Evolutionary conservation across 1,140 invertebrate genomes (phyloP).

Genomic region (Micrasema minimum): DNA sequence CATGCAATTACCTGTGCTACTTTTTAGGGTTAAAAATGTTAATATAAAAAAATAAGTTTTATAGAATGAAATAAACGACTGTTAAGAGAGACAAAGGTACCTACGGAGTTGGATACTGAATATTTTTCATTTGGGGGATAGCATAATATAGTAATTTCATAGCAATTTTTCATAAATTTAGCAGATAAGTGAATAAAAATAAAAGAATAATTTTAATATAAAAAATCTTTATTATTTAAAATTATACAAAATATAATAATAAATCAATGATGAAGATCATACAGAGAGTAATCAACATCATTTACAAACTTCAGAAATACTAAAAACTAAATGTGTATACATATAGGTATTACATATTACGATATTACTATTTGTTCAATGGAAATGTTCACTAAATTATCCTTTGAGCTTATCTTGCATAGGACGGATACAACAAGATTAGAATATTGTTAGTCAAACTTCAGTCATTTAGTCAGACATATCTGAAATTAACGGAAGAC

Average conservation of each 20-base stretch:
- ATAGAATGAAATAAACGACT: no score
- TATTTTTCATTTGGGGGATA: no score
- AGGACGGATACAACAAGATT: conserved; percentile 27
- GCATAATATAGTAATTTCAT: no score
- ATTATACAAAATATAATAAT: conserved; percentile 30
- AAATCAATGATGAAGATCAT: conserved; percentile 7
- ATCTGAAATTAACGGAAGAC: no score
- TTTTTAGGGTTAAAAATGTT: no score
- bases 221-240: conserved; percentile 35
- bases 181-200: no score
- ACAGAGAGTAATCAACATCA: neutral
- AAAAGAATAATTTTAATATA: conserved; percentile 16
- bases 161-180: no score
- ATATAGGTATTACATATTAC: conserved; percentile 12
- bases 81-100: no score
- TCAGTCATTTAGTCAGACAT: no score
- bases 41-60: no score
- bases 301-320: neutral
- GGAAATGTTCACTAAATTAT: neutral
- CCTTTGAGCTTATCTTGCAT: neutral
- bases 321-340: neutral
- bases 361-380: conserved; percentile 25
- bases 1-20: no score
- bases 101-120: no score
- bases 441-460: neutral